Conservation (phyloP, 2,113 vertebrate species). For the Eublepharis macularius region DNA sequence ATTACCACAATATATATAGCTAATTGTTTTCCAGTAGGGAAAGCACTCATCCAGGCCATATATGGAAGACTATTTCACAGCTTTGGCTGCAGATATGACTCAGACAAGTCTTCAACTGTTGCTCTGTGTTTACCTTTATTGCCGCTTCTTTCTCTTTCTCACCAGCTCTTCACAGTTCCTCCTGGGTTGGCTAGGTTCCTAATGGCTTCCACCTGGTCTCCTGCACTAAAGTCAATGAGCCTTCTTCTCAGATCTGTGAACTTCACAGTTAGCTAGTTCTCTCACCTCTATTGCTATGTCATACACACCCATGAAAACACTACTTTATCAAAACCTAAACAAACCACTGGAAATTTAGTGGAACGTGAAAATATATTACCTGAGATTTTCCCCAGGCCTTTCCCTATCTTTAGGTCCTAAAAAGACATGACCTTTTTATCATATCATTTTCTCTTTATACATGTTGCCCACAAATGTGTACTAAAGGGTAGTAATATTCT, state of each 20-base stretch:
- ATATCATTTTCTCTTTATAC: neutral
- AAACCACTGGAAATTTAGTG: neutral
- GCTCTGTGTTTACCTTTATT: neutral
- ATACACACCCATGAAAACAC: neutral
- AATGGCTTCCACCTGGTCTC: neutral
- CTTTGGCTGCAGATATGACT: neutral
- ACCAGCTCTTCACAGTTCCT: neutral
- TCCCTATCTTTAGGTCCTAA: neutral
- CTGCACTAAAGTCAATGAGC: neutral
- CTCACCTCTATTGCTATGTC: neutral
- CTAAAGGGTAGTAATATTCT: neutral
- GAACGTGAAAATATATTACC: neutral
- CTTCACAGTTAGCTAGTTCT: neutral
- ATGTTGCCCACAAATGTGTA: neutral
- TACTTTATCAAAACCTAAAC: neutral
- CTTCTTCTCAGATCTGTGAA: neutral
- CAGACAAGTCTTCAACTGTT: neutral
- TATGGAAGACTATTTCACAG: neutral
- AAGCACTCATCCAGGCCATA: constrained; percentile 4
- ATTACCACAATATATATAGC: neutral
- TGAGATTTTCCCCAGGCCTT: neutral
- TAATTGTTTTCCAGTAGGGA: constrained; percentile 10
- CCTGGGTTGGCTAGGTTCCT: neutral
- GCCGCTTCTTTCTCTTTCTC: neutral
- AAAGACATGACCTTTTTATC: neutral